Conservation (phyloP, 2,888 invertebrate species). For the Agriopis aurantiaria region DNA sequence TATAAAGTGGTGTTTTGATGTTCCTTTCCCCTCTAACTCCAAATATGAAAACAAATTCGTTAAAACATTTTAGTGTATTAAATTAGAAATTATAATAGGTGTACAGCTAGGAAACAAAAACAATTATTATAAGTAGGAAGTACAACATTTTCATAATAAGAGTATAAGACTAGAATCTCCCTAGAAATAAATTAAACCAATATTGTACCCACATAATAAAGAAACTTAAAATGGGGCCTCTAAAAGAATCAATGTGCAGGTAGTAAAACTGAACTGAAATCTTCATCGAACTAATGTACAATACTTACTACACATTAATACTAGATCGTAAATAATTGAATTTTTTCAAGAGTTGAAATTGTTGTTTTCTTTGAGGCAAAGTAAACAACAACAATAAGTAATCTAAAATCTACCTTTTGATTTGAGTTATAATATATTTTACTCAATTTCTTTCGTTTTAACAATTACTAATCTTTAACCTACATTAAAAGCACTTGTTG, state of each 20-base stretch:
- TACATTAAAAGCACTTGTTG: not conserved
- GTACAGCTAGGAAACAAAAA: conserved; percentile 34
- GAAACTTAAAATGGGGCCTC: conserved; percentile 40
- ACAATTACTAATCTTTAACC: not conserved
- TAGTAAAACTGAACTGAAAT: conserved; percentile 7
- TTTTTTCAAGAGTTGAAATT: not conserved
- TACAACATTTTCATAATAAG: conserved; percentile 6
- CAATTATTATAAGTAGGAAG: conserved; percentile 4
- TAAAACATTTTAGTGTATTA: conserved; percentile 8
- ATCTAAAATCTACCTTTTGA: too few relatives aligned
- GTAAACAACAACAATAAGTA: too few relatives aligned
- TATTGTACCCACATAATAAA: conserved; percentile 10
- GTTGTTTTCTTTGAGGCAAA: too few relatives aligned
- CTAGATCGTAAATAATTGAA: not conserved
- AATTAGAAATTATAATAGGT: conserved; percentile 2
- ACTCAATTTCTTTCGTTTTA: not conserved
- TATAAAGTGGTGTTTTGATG: conserved; percentile 48
- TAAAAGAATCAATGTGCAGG: conserved; percentile 34
- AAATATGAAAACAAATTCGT: conserved; percentile 1
- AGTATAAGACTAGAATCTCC: conserved; percentile 47
- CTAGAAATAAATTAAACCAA: conserved; percentile 18
- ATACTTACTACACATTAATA: not conserved
- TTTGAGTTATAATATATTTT: too few relatives aligned
- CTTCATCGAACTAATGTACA: not conserved
- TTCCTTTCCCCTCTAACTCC: not conserved